Evolutionary conservation across 1,140 invertebrate species (phyloP).

Genomic region (Panulirus ornatus): DNA sequence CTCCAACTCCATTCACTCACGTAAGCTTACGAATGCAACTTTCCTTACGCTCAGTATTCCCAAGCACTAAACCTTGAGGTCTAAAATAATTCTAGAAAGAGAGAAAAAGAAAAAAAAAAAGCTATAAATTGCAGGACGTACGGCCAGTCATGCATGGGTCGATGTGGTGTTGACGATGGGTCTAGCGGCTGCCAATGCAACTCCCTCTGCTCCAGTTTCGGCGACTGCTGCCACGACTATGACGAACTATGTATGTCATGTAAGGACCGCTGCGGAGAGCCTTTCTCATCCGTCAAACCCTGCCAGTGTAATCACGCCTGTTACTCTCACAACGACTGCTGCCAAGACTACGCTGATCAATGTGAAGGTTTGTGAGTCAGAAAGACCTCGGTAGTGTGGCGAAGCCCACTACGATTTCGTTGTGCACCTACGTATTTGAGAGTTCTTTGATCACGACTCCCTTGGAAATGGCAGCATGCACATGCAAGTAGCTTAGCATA

Average conservation of each 20-base stretch:
- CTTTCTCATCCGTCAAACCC: slow-evolving; percentile 37
- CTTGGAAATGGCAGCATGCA: no score
- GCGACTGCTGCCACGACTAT: slow-evolving; percentile 66
- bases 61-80: no score
- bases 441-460: no score
- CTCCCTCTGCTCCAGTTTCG: slow-evolving; percentile 19
- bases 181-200: slow-evolving; percentile 59
- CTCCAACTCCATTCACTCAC: background rate
- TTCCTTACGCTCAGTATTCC: no score
- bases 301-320: slow-evolving; percentile 69
- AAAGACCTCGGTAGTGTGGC: no score
- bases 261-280: slow-evolving; percentile 57
- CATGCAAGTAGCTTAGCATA: no score
- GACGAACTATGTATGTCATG: slow-evolving; percentile 48
- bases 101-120: background rate
- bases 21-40: background rate
- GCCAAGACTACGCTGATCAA: background rate
- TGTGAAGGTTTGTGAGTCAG: slow-evolving; percentile 20
- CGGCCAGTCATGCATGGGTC: slow-evolving; percentile 48
- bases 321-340: slow-evolving; percentile 43
- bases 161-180: slow-evolving; percentile 35
- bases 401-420: no score
- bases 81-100: no score
- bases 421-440: no score
- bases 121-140: background rate